Evolutionary conservation across 2,888 invertebrate genomes (phyloP), one percentile per base, ranked within the genome.

Genomic region (Apotomis capreana): DNA sequence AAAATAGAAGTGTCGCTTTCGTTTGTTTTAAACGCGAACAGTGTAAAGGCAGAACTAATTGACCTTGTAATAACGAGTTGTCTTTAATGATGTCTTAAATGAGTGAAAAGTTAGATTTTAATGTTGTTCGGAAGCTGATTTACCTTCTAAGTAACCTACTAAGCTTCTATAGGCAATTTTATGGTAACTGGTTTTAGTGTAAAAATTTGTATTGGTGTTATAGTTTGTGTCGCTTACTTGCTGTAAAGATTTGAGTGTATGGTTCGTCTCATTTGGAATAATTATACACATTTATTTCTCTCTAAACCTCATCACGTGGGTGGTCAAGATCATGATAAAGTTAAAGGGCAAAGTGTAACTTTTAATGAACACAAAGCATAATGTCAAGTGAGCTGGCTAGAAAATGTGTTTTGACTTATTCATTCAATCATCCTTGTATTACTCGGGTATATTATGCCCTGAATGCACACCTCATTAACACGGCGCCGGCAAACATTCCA

Each of bases 1-100:
- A 15, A 55, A 62, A 55, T 51, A 12, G n/a, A 61, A 67, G 67
- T 71, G 67, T 62, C 71, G 36, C 61, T 67, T 71, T 61, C 71
- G 44, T 71, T 67, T 67, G 71, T 71, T 62, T 58, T 58, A 65
- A 68, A 37, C 10, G 13, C 9, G 52, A 59, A 58, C 57, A 69
- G 69, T 62, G 58, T 70, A 52, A 64, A 55, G 54, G 6, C 51
- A 36, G 40, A 40, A 65, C 26, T 55, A 12, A 63, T 26, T 57
- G 65, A 44, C 65, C 65, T 65, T 65, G 65, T 54, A 64, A 12
- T 55, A 57, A 65, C 64, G n/a, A 54, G 64, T 64, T 55, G 26
- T 64, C 40, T 12, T 49, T 65, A 57, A 65, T 55, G 54, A 4
- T 5, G 4, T 3, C 3, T 9, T 26, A 0, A 15, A 44, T 26